These are phyloP conservation scores for Eurytoma adleriae DNA, from an alignment of 2,888 invertebrate species.

Conservation along the genomic window DNA sequence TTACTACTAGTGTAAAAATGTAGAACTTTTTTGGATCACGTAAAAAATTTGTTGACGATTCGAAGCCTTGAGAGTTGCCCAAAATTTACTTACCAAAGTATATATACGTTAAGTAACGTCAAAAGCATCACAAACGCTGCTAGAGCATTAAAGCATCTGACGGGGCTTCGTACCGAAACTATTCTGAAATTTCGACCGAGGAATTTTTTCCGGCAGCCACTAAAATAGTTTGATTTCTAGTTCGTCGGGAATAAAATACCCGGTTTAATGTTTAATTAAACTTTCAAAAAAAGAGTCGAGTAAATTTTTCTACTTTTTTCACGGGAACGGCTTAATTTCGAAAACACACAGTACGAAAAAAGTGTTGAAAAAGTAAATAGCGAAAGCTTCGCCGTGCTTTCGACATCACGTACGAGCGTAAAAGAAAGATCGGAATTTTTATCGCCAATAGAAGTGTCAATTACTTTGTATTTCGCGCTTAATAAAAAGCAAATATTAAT, in stretches of 20 bases:
- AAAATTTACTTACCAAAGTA: constrained; percentile 52
- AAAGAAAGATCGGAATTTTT: no score
- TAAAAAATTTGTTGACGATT: constrained; percentile 33
- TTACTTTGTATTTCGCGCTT: no score
- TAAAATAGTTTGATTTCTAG: background rate
- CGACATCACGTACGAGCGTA: no score
- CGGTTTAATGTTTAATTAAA: no score
- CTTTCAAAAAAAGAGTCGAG: no score
- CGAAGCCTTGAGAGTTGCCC: constrained; percentile 51
- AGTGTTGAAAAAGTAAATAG: background rate
- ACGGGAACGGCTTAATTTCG: no score
- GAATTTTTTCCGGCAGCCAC: background rate
- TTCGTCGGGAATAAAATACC: background rate
- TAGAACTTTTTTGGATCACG: constrained; percentile 10
- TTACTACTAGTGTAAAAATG: background rate
- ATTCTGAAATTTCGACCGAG: background rate
- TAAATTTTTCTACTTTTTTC: no score
- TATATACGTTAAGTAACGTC: constrained; percentile 43
- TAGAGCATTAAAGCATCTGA: constrained; percentile 41
- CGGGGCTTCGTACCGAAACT: constrained; percentile 43
- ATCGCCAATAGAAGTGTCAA: no score
- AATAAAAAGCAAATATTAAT: no score
- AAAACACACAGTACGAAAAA: constrained; percentile 9
- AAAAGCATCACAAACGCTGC: constrained; percentile 53
- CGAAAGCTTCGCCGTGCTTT: background rate